These are phyloP conservation scores for Cosmia trapezina DNA, from an alignment of 2,888 invertebrate genomes.

Conservation along the genomic window DNA sequence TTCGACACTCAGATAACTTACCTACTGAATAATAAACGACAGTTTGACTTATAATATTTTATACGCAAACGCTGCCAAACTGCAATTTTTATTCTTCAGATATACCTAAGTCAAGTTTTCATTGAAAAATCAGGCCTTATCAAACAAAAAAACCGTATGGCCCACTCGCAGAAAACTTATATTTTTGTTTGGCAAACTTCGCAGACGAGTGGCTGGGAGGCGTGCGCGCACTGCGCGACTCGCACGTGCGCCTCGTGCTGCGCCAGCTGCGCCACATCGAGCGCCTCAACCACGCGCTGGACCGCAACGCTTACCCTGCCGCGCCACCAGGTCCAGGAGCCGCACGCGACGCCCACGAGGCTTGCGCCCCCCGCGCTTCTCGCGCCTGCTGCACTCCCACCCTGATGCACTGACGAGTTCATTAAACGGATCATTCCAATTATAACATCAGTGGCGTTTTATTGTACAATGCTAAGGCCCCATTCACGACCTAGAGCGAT, in stretches of 20 bases:
- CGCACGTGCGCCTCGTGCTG: slow-evolving; percentile 78
- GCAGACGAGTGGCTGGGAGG: slow-evolving; percentile 71
- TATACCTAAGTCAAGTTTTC: too few species aligned
- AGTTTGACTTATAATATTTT: too few species aligned
- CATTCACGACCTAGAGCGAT: too few species aligned
- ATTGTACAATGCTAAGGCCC: neutral
- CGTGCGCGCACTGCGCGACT: slow-evolving; percentile 77
- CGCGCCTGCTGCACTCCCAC: neutral
- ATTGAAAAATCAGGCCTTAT: neutral
- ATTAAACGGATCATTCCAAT: slow-evolving; percentile 1
- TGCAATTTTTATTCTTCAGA: neutral
- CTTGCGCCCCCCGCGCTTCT: too few species aligned
- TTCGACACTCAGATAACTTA: too few species aligned
- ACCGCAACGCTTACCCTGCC: slow-evolving; percentile 49
- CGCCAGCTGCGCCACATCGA: slow-evolving; percentile 79
- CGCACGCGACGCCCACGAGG: neutral
- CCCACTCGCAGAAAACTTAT: too few species aligned
- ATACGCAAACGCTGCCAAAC: too few species aligned
- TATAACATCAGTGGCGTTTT: neutral
- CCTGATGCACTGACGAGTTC: neutral
- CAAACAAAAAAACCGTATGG: too few species aligned
- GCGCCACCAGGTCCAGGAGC: neutral
- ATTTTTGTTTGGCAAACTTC: neutral
- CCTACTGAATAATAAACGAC: too few species aligned
- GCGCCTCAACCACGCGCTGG: slow-evolving; percentile 77